Evolutionary conservation across 2,113 vertebrate genomes (phyloP).

Genomic region (Gallinago media): DNA sequence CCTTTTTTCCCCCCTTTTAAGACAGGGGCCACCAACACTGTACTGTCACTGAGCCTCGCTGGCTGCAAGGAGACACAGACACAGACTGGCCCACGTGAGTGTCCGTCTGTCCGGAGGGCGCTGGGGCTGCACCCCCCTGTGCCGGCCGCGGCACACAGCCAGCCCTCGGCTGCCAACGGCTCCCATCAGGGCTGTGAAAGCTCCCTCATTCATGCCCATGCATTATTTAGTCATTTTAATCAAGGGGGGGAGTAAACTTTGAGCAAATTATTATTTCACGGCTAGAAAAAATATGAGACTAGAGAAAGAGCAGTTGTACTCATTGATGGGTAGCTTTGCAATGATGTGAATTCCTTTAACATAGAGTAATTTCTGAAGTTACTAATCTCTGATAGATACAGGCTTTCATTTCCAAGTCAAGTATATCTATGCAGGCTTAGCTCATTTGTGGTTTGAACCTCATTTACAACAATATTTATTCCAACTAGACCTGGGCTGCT

Average conservation of each 20-base stretch:
- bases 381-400: background rate
- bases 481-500: background rate
- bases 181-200: background rate
- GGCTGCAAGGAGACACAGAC: background rate
- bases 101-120: fast-evolving
- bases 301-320: background rate
- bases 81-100: fast-evolving
- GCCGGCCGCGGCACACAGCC: background rate
- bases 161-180: background rate
- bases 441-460: background rate
- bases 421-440: background rate
- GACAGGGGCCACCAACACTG: background rate
- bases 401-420: background rate
- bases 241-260: background rate
- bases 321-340: background rate
- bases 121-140: background rate
- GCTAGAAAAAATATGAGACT: background rate
- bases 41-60: fast-evolving
- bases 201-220: fast-evolving
- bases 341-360: background rate
- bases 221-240: background rate
- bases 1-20: too few relatives aligned
- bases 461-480: background rate
- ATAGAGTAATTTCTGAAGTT: background rate
- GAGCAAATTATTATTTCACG: background rate